Evolutionary conservation across 1,140 invertebrate genomes (phyloP), one percentile per base, ranked within the genome.

Genomic region (Neodiprion virginianus): DNA sequence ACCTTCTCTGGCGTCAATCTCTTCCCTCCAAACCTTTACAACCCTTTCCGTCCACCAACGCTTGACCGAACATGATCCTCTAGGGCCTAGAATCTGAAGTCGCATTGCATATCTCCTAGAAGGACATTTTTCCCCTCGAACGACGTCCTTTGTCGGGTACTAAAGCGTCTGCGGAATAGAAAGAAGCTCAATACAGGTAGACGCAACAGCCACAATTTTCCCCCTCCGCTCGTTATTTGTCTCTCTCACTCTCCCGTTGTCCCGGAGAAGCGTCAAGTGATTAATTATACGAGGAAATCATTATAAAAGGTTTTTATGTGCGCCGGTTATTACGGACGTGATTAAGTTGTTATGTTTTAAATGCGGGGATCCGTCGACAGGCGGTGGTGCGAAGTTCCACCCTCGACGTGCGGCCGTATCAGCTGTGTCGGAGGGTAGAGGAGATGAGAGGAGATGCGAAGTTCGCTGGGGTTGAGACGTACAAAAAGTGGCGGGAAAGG

Each of bases 331-430:
- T 61, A 61, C 53, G 53, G 53, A 61, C 53, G 53, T 61, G 53
- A 61, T 61, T 61, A 61, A 61, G 53, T 61, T 61, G 53, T 61
- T 61, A 61, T 61, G 53, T 61, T 61, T 61, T 61, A 61, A 61
- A 61, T 61, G 53, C 53, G 11, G 8, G 11, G 53, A 61, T 12
- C 11, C 28, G 28, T 40, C 28, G 28, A 40, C 28, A 40, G 28
- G 28, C 28, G 28, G 28, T 2, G 28, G 28, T 40, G 28, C 28
- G 28, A 21, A 40, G 28, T 40, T 40, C 28, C 28, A 40, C 28
- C 28, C 28, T 40, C 28, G 5, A 40, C 28, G 5, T 40, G 28
- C 28, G 28, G 5, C 28, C 28, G 5, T 40, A 40, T 40, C 28
- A 40, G 28, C 28, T 40, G 28, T 40, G 28, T 2, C 28, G 2